Percentiles rank a stretch among this genome's conserved stretches.
Conservation (phyloP, 2,888 invertebrate species). For the Zygaena filipendulae region DNA sequence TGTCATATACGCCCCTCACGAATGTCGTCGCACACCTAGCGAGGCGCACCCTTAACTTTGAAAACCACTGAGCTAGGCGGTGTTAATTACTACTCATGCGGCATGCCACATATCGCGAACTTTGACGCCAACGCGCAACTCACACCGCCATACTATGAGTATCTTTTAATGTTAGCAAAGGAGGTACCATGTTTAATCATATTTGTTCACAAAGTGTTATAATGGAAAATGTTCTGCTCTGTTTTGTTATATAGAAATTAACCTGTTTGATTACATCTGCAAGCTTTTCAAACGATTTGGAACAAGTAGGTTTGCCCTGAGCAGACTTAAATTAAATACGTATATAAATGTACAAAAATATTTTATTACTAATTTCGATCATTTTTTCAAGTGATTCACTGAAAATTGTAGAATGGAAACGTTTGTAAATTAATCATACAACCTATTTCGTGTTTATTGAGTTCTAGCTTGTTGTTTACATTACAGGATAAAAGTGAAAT, state of each 20-base stretch:
- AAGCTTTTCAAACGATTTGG: too few relatives aligned
- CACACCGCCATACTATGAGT: slow-evolving; percentile 43
- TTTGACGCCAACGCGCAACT: slow-evolving; percentile 50
- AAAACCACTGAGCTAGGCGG: slow-evolving; percentile 38
- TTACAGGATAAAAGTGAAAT: background rate
- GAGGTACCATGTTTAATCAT: slow-evolving; percentile 29
- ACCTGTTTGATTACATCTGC: slow-evolving; percentile 7
- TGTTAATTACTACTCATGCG: slow-evolving; percentile 66
- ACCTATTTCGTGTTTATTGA: too few relatives aligned
- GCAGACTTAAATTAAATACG: too few relatives aligned
- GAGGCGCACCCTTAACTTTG: slow-evolving; percentile 10
- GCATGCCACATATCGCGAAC: slow-evolving; percentile 62
- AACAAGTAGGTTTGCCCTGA: too few relatives aligned
- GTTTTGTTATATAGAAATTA: slow-evolving; percentile 11
- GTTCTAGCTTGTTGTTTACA: too few relatives aligned
- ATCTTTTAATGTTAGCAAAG: slow-evolving; percentile 47
- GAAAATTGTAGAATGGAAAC: too few relatives aligned
- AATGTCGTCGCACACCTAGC: slow-evolving; percentile 17
- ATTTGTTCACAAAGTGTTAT: slow-evolving; percentile 28
- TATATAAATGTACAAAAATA: too few relatives aligned
- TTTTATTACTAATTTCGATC: too few relatives aligned
- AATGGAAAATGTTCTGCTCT: slow-evolving; percentile 27
- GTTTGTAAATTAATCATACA: too few relatives aligned
- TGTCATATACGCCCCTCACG: slow-evolving; percentile 10
- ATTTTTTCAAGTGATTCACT: too few relatives aligned